phyloP scores from a whole-genome alignment of 2,888 invertebrate species.

The Sinelater perroti region DNA sequence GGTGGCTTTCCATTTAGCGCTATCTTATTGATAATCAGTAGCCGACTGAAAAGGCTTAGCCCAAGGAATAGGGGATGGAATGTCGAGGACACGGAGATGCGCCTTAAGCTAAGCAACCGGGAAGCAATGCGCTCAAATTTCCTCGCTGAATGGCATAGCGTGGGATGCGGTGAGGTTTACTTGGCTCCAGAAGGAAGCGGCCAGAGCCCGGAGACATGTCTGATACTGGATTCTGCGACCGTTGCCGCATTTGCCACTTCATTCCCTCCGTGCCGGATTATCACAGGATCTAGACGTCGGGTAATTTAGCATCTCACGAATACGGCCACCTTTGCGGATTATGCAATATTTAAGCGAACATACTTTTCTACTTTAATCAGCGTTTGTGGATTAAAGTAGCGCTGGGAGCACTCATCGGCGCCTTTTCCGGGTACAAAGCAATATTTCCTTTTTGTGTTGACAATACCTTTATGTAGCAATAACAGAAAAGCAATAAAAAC shows the following conservation, averaged over 20 bases:
- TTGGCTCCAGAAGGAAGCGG: slow-evolving; percentile 29
- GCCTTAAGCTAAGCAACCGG: slow-evolving; percentile 46
- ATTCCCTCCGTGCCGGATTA: slow-evolving; percentile 44
- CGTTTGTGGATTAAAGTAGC: slow-evolving; percentile 25
- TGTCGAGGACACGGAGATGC: slow-evolving; percentile 48
- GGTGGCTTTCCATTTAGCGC: slow-evolving; percentile 42
- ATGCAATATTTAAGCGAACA: slow-evolving; percentile 36
- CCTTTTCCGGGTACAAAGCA: background rate
- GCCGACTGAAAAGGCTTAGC: slow-evolving; percentile 44
- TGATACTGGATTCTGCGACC: slow-evolving; percentile 49
- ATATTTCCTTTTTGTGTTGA: slow-evolving; percentile 17
- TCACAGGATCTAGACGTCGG: slow-evolving; percentile 40
- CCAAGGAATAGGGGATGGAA: slow-evolving; percentile 48
- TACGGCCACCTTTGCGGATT: slow-evolving; percentile 34
- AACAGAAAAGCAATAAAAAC: slow-evolving; percentile 29
- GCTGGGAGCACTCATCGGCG: too few relatives aligned
- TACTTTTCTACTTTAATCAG: slow-evolving; percentile 38
- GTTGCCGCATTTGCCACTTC: slow-evolving; percentile 51
- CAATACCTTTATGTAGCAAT: slow-evolving; percentile 18
- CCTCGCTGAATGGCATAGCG: slow-evolving; percentile 46
- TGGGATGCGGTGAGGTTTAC: slow-evolving; percentile 40
- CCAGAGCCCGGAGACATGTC: slow-evolving; percentile 44
- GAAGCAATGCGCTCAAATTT: slow-evolving; percentile 44
- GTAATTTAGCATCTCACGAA: slow-evolving; percentile 39
- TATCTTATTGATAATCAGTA: slow-evolving; percentile 51